phyloP scores from a whole-genome alignment of 2,888 invertebrate genomes.

The Busseola fusca region DNA sequence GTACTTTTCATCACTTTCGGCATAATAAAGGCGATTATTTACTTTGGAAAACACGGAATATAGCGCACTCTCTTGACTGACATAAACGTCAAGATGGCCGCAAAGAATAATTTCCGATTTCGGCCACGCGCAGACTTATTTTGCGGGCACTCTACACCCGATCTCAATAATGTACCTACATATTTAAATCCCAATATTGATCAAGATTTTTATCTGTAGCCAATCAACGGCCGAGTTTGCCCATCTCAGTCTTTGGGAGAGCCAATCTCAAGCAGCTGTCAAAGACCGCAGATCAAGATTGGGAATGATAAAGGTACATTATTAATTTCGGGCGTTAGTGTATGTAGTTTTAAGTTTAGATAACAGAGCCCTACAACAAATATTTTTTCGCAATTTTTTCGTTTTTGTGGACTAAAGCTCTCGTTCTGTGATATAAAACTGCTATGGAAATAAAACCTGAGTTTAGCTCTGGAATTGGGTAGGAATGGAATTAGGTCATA shows the following conservation, averaged over 20 bases:
- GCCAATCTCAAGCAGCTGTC: not conserved
- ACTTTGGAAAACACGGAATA: not conserved
- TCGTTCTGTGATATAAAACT: not conserved
- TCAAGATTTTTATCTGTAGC: slow-evolving; percentile 1
- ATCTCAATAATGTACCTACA: not conserved
- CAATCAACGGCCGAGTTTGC: slow-evolving; percentile 7
- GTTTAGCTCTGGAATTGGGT: not conserved
- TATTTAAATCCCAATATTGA: not conserved
- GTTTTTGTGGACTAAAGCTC: not conserved
- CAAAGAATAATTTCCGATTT: not conserved
- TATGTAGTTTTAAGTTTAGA: not conserved
- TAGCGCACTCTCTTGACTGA: not conserved
- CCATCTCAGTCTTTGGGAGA: not conserved
- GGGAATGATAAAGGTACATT: not conserved
- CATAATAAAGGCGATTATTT: not conserved
- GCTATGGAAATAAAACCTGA: not conserved
- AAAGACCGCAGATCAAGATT: not conserved
- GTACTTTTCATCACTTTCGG: not conserved
- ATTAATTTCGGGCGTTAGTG: not conserved
- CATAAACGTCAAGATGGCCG: not conserved
- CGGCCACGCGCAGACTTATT: not conserved
- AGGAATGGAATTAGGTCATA: not conserved
- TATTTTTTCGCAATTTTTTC: not conserved
- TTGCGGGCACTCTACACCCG: not conserved
- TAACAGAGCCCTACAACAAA: slow-evolving; percentile 34